Base-by-base conservation (phyloP, 2,888 invertebrate species). In the Hylaea fasciaria region DNA sequence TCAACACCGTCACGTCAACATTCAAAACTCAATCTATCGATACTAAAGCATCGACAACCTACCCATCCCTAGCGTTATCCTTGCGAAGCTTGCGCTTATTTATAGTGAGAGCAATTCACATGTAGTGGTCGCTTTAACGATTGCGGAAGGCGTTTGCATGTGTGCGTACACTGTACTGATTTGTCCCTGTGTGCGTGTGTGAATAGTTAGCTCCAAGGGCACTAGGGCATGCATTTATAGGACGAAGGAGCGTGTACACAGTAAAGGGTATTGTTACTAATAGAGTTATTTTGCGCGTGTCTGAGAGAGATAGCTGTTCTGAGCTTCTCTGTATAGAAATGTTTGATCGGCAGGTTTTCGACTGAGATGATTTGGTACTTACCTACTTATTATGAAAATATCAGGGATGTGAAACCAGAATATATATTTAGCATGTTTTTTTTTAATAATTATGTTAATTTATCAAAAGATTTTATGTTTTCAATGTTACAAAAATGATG, bases 41-140 rank as follows among this genome's bases (percentile, higher is more conserved):
- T 41, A 22, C 12, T 40, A 32, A 39, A 39, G 14, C 40, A 57
- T 56, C 45, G 55, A 55, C 35, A 44, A 17, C 7, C 17, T 41
- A 56, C 49, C 16, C 63, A 66, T 47, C 65, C 55, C 69, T 66
- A 69, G 13, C 47, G 48, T 66, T 66, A 71, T 68, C 69, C 69
- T 67, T 70, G 71, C 64, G 64, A 63, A 62, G 68, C 68, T 61
- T 62, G 60, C 55, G 62, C 64, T 72, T 79, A 79, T 78, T 79
- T 79, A 78, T 79, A 77, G 76, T 60, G 53, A 53, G 62, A 57
- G 57, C 62, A 53, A 66, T 61, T 62, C 39, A 51, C 59, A 65
- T 64, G 62, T 61, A 65, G 61, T 70, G 64, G 65, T 66, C 60
- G 63, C 55, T 69, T 72, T 71, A 67, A 65, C 64, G 70, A 72